Evolutionary conservation across 1,140 invertebrate genomes (phyloP), one percentile per base, ranked within the genome.

Genomic region (Temnothorax longispinosus): DNA sequence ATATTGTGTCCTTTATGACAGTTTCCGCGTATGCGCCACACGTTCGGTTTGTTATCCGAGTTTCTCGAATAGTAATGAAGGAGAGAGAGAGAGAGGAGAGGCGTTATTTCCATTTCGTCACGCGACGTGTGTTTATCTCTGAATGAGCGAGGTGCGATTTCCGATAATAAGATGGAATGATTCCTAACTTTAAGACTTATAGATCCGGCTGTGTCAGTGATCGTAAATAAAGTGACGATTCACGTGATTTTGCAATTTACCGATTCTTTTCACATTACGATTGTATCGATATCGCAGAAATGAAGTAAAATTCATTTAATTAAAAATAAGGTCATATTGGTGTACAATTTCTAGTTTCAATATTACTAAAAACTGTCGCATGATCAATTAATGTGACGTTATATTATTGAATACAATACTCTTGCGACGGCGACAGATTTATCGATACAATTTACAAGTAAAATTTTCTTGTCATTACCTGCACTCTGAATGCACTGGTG

Each of bases 401-500:
- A 32, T 78, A 18, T 27, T 52, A 54, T n/a, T 41, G 18, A 21
- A 7, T 78, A 18, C 3, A 2, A 60, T n/a, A 6, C 21, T 67
- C 0, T 67, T 47, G 32, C 52, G 27, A 56, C 27, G 58, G 6
- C 15, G 13, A 35, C 35, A 35, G 4, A 52, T 69, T 80, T n/a
- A 52, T 69, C 69, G 4, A 41, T 35, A 6, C 35, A 52, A 32
- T 84, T 75, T 50, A n/a, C 32, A 67, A 81, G 18, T 6, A 15
- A 47, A 58, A 13, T 47, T 62, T 32, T 62, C 10, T 32, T 13
- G 5, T 13, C 3, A 11, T 27, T 93, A 97, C 97, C 89, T 96
- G 95, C 18, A 96, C 92, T 91, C 96, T 93, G 78, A 94, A 96
- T 27, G 96, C 96, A 4, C 96, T 96, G 1, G 94, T 95, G 5